Evolutionary conservation across 2,113 vertebrate species (phyloP).

Genomic region (Nothocercus nigrocapillus): DNA sequence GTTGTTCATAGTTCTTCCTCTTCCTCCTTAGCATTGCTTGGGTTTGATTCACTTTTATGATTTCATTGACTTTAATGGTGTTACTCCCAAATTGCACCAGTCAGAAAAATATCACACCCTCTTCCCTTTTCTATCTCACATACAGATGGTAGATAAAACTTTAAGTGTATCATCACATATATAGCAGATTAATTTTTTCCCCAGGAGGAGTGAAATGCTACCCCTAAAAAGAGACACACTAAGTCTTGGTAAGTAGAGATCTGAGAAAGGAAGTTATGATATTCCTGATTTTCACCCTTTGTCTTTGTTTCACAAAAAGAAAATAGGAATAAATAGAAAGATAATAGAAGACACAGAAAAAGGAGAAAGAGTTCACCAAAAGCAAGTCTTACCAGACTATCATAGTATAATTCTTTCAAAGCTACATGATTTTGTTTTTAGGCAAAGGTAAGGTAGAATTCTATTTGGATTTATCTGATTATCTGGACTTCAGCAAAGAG

Average conservation of each 20-base stretch:
- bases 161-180: background rate
- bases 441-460: background rate
- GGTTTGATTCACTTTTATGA: slow-evolving; percentile 29
- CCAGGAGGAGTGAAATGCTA: background rate
- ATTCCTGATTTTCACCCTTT: background rate
- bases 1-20: background rate
- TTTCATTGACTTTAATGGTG: background rate
- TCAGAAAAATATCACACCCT: background rate
- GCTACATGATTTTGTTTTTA: background rate
- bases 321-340: background rate
- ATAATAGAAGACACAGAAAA: background rate
- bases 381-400: background rate
- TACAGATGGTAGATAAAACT: background rate
- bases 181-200: background rate
- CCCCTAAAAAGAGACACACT: background rate
- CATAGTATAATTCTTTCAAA: background rate
- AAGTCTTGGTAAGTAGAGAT: background rate
- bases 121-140: background rate
- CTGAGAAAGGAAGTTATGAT: background rate
- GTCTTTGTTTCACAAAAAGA: background rate
- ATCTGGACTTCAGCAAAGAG: background rate
- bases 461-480: background rate
- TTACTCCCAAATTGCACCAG: background rate
- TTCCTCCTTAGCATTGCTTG: background rate
- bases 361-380: background rate